These are phyloP conservation scores for Phainopepla nitens DNA, from an alignment of 2,113 vertebrate genomes.

Conservation along the genomic window DNA sequence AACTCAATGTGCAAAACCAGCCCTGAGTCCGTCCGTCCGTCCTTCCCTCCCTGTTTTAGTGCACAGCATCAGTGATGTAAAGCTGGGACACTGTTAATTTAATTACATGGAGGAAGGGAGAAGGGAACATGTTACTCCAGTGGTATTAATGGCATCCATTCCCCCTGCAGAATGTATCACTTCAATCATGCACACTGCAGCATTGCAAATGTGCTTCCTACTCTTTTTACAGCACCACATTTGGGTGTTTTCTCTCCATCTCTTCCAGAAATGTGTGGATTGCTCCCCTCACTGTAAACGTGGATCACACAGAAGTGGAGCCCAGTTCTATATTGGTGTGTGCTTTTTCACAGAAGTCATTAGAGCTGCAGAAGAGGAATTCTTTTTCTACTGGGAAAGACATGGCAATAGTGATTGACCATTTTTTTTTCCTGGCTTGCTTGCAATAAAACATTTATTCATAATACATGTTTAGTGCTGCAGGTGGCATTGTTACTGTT, in stretches of 20 bases:
- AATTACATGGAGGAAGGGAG: background rate
- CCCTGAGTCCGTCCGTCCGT: background rate
- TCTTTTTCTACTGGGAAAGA: slow-evolving; percentile 13
- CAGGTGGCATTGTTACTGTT: slow-evolving; percentile 69
- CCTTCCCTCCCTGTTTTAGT: background rate
- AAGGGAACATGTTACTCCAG: background rate
- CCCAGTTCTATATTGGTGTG: background rate
- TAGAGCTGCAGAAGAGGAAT: background rate
- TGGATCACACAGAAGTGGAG: background rate
- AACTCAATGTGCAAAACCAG: background rate
- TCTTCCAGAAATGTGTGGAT: background rate
- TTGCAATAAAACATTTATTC: slow-evolving; percentile 50
- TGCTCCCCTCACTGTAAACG: background rate
- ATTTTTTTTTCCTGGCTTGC: background rate
- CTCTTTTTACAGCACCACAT: background rate
- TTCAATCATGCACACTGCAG: background rate
- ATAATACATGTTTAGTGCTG: slow-evolving; percentile 60
- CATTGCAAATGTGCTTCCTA: background rate
- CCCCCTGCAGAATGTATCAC: background rate
- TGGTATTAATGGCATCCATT: background rate
- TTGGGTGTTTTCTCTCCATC: background rate
- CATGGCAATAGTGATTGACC: background rate
- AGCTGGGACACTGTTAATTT: background rate
- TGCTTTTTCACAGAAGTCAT: background rate
- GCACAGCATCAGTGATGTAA: background rate